phyloP scores from a whole-genome alignment of 2,113 vertebrate species.

The Oceanodroma tethys region DNA sequence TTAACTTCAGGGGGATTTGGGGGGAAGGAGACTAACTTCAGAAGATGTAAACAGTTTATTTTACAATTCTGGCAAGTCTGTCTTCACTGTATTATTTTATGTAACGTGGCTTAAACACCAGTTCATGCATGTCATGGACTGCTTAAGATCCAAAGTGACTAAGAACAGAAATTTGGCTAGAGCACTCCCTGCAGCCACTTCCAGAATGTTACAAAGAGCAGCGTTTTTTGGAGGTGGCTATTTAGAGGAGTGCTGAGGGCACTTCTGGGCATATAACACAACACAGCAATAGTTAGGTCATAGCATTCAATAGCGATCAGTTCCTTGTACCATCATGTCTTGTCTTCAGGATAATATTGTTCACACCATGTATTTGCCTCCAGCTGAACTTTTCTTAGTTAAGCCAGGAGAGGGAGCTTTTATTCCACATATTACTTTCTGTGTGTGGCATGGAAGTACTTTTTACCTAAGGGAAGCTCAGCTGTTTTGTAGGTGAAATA shows the following conservation, averaged over 20 bases:
- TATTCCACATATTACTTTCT: neutral
- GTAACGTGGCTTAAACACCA: neutral
- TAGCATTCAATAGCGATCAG: neutral
- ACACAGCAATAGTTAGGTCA: neutral
- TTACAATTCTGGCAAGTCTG: neutral
- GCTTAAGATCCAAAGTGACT: neutral
- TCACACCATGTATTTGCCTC: fast-evolving
- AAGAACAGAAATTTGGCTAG: neutral
- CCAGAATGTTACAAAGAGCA: neutral
- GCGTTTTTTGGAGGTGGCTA: neutral
- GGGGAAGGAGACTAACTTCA: neutral
- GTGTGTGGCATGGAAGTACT: neutral
- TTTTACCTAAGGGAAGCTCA: neutral
- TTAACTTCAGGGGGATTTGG: neutral
- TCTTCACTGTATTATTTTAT: neutral
- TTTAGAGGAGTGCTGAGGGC: neutral
- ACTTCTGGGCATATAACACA: neutral
- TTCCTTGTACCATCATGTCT: neutral
- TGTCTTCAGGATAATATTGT: fast-evolving
- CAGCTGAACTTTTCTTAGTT: neutral
- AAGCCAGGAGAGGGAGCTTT: conserved; percentile 51
- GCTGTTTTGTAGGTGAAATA: neutral
- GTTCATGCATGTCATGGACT: fast-evolving
- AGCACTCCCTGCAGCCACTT: neutral
- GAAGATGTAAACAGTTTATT: neutral